Evolutionary conservation across 2,888 invertebrate genomes (phyloP), one percentile per base, ranked within the genome.

Genomic region (Pocota personata): DNA sequence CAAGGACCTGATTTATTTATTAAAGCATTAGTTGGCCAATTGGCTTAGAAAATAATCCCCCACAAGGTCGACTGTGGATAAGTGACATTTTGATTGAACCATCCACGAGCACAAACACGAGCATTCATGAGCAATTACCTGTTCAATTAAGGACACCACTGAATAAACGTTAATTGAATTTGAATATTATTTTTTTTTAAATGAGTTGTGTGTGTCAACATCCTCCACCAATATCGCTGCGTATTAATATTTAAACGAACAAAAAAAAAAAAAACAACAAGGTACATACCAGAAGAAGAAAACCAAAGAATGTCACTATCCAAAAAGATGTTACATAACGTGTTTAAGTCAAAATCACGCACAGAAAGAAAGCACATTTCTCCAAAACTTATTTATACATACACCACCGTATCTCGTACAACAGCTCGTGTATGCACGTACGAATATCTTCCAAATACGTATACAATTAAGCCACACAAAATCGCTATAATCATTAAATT

Each of bases 261-360:
- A 69, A 35, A 27, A 37, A 40, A 14, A 78, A 52, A 10, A 32
- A 55, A 27, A 60, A 66, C 60, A 58, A 16, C 60, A 57, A 58
- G 71, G 80, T 82, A 86, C 84, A 79, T 82, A 86, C 76, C 82
- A 86, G 76, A 57, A 72, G 76, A 71, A 75, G 64, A 57, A 86
- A 80, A 76, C 71, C 75, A 76, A 77, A 48, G 82, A 80, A 72
- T 86, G 71, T 72, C 80, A 72, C 82, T 86, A 82, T 86, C 86
- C 86, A 86, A 86, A 86, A 82, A 82, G 82, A 80, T 86, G 77
- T 86, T 86, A 86, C 86, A 86, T 86, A 86, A 86, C 86, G 72
- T 82, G 82, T 80, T 86, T 86, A 86, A 86, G 80, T 80, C 66
- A 40, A 80, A 86, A 86, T 72, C 82, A 76, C 82, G 82, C 73